These are phyloP conservation scores for Siniperca scherzeri DNA, from an alignment of 2,797 vertebrate genomes.

Conservation along the genomic window DNA sequence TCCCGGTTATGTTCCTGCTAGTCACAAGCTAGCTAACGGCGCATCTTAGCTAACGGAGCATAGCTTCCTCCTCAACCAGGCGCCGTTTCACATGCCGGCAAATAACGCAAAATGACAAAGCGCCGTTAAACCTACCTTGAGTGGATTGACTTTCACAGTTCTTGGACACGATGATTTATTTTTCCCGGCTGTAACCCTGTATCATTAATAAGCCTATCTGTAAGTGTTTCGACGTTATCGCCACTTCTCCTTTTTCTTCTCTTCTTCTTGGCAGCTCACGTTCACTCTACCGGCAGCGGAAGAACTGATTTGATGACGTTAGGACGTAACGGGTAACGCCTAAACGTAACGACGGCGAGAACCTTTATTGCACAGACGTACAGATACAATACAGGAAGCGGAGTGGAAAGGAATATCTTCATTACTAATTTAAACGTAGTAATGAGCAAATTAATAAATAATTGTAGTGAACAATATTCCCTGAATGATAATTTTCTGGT, in stretches of 20 bases:
- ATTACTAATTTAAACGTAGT: not conserved
- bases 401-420: not conserved
- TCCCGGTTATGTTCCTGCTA: not conserved
- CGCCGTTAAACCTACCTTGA: slow-evolving; percentile 53
- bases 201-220: slow-evolving; percentile 14
- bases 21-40: slow-evolving; percentile 15
- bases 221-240: not conserved
- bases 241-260: slow-evolving; percentile 66
- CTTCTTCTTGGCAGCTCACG: slow-evolving; percentile 55
- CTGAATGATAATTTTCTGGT: too few relatives aligned
- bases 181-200: not conserved
- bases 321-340: slow-evolving; percentile 45
- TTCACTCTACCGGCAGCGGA: slow-evolving; percentile 75
- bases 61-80: not conserved
- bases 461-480: too few relatives aligned
- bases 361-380: not conserved
- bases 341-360: slow-evolving; percentile 22
- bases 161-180: not conserved
- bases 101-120: not conserved
- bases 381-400: not conserved
- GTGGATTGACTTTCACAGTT: slow-evolving; percentile 7
- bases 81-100: slow-evolving; percentile 53
- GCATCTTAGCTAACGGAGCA: slow-evolving; percentile 36
- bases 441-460: not conserved
- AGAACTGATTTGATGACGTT: slow-evolving; percentile 59